Conservation (phyloP, 2,888 invertebrate species). For the Cephus nigrinus region DNA sequence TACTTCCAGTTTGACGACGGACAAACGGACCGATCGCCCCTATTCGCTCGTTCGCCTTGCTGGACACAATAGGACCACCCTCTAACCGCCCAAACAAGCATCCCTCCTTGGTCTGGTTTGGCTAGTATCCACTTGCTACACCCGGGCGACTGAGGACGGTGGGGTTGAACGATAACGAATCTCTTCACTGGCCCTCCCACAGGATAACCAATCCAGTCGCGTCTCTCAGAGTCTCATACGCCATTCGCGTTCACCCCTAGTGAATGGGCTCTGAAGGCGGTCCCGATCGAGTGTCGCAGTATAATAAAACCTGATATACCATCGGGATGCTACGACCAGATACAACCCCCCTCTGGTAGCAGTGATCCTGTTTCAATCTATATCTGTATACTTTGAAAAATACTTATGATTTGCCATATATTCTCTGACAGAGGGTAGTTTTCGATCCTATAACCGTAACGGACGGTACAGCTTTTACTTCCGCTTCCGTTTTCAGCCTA, state of each 20-base stretch:
- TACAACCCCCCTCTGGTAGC: not conserved
- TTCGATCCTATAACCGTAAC: not conserved
- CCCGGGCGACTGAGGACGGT: not conserved
- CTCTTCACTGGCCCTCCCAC: not conserved
- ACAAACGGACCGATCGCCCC: conserved; percentile 9
- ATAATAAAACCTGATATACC: not conserved
- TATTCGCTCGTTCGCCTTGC: not conserved
- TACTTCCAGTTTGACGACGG: conserved; percentile 46
- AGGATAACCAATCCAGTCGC: conserved; percentile 1
- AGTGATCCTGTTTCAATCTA: not conserved
- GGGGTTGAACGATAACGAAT: not conserved
- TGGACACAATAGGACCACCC: conserved; percentile 3
- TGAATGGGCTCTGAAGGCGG: not conserved
- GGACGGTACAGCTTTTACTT: not conserved
- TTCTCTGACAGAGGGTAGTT: not conserved
- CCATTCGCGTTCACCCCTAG: conserved; percentile 40
- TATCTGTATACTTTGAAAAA: not conserved
- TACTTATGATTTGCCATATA: not conserved
- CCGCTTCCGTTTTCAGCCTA: not conserved
- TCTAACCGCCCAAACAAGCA: not conserved
- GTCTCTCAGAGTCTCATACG: conserved; percentile 40
- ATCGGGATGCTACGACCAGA: not conserved
- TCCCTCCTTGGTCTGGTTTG: not conserved
- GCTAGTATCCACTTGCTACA: not conserved
- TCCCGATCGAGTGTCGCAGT: not conserved